Evolutionary conservation across 2,113 vertebrate species (phyloP).

Genomic region (Connochaetes taurinus): DNA sequence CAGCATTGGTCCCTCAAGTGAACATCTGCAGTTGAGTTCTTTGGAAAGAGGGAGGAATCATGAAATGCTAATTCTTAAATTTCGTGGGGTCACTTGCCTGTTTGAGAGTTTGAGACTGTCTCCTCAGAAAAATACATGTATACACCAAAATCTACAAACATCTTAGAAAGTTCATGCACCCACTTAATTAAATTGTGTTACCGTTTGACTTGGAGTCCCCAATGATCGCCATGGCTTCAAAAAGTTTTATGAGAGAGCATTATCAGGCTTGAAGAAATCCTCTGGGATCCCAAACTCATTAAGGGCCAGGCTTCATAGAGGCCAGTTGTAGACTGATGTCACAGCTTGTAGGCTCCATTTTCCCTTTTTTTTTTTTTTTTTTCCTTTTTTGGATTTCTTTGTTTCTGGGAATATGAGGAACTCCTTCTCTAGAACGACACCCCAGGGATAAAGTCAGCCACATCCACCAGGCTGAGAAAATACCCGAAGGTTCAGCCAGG

Average conservation of each 20-base stretch:
- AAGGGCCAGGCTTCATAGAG: neutral
- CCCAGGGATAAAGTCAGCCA: neutral
- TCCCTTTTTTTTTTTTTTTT: neutral
- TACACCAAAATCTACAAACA: neutral
- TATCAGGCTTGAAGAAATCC: conserved; percentile 1
- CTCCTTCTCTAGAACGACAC: neutral
- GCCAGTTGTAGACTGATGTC: neutral
- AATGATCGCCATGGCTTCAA: neutral
- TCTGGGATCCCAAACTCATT: neutral
- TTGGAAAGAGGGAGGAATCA: neutral
- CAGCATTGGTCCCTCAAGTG: neutral
- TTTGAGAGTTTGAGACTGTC: neutral
- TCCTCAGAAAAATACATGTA: neutral
- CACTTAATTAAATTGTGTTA: neutral
- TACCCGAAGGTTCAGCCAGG: neutral
- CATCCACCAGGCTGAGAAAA: neutral
- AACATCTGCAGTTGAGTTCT: neutral
- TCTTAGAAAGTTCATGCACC: neutral
- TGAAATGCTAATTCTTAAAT: neutral
- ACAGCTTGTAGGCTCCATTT: neutral
- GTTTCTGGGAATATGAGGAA: neutral
- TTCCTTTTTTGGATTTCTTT: neutral
- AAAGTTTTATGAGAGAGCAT: neutral
- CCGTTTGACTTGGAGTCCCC: neutral
- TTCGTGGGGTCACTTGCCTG: neutral